Percentiles rank a stretch among this genome's conserved stretches.
Evolutionary conservation across 1,140 invertebrate species (phyloP).

Genomic region (Stegodyphus dumicola): DNA sequence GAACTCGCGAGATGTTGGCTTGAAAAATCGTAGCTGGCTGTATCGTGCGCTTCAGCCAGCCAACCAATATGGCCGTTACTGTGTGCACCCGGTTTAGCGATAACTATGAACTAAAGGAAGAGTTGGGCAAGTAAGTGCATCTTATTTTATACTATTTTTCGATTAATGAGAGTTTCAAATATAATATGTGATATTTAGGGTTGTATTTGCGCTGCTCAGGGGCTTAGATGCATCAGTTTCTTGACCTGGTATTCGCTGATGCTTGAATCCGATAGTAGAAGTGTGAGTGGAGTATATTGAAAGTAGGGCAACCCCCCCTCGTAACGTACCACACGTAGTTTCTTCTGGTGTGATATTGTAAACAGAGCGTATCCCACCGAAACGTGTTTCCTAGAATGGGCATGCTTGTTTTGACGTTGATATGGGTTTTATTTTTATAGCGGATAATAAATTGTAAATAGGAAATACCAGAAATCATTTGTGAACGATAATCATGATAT

Average conservation of each 20-base stretch:
- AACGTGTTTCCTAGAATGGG: constrained; percentile 50
- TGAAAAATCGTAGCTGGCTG: neutral
- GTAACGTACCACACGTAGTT: constrained; percentile 29
- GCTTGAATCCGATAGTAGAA: constrained; percentile 7
- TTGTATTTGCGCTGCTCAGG: neutral
- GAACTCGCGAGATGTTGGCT: constrained; percentile 10
- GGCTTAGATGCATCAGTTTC: constrained; percentile 1
- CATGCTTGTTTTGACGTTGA: constrained; percentile 12
- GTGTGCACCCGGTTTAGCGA: constrained; percentile 84
- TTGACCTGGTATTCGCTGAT: constrained; percentile 15
- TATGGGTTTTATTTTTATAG: neutral
- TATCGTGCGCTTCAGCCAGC: neutral
- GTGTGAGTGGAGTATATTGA: constrained; percentile 1
- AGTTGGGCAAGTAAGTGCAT: constrained; percentile 96
- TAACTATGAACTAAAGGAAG: constrained; percentile 99
- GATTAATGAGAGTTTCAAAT: no score
- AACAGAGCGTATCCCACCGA: constrained; percentile 41
- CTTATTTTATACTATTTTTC: constrained; percentile 1
- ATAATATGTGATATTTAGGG: no score
- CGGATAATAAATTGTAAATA: no score
- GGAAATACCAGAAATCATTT: no score
- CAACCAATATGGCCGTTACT: constrained; percentile 61
- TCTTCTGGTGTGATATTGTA: constrained; percentile 52
- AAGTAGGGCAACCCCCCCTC: constrained; percentile 16
- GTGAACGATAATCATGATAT: no score